Evolutionary conservation across 2,888 invertebrate species (phyloP), one percentile per base, ranked within the genome.

Genomic region (Iphiclides podalirius): DNA sequence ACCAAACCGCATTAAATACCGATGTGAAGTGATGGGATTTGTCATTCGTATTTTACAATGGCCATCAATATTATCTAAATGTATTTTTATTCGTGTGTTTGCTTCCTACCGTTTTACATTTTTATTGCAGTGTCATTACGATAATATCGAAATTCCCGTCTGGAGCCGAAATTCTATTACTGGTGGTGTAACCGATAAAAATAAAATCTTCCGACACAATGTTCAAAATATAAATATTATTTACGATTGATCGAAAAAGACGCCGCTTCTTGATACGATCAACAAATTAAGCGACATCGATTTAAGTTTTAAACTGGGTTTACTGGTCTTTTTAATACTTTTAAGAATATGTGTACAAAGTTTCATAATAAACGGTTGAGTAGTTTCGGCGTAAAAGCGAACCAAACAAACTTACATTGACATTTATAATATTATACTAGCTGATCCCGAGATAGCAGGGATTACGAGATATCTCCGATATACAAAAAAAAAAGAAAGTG

Each of bases 11-110:
- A 62, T 63, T 61, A 67, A 61, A 58, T 48, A 56, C 52, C 55
- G 47, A 52, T 59, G 53, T 55, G 62, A 61, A 60, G 55, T 57
- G 52, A 54, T 55, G 55, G 64, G 57, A 68, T 67, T 68, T 70
- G 75, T 73, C 71, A 67, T 71, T 71, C 62, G 57, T 49, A 57
- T 60, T 79, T 77, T 74, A 79, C 70, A 69, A 70, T 70, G 67
- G 63, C 72, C 72, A 74, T 76, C 70, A 76, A 75, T 62, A 55
- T 78, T 75, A 79, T 79, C 78, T 77, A 70, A 74, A 74, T 73
- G 75, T 66, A 60, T 67, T 69, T 74, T 76, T 75, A 77, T 73
- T 64, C 65, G 66, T 66, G 63, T 58, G 64, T 61, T 63, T 65
- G 66, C 66, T 73, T 72, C 72, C 79, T 76, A 76, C 76, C 70